These are phyloP conservation scores for Pycnonotus jocosus DNA, from an alignment of 2,113 vertebrate species.

Conservation along the genomic window DNA sequence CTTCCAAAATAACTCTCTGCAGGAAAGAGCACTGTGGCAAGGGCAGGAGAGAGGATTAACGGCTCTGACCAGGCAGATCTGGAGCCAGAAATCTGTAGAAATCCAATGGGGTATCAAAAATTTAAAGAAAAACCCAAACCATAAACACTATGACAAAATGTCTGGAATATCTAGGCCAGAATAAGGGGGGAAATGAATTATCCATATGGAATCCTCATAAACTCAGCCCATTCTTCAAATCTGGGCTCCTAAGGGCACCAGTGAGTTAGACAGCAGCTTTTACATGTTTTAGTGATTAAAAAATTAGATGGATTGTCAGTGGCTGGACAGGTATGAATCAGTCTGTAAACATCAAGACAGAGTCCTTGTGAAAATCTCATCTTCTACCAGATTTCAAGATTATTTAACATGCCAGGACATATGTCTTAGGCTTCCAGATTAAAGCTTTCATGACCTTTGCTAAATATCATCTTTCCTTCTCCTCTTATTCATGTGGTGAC, in stretches of 20 bases:
- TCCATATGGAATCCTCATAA: not conserved
- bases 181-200: not conserved
- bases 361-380: not conserved
- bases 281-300: not conserved
- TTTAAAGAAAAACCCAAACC: not conserved
- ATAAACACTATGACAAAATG: not conserved
- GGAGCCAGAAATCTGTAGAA: not conserved
- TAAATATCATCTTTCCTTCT: not conserved
- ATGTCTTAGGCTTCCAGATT: not conserved
- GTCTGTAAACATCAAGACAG: not conserved
- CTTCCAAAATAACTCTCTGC: not conserved
- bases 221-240: not conserved
- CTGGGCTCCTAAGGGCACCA: not conserved
- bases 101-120: not conserved
- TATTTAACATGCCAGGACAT: not conserved
- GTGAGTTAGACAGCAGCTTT: not conserved
- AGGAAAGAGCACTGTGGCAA: not conserved
- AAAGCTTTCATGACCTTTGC: not conserved
- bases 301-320: not conserved
- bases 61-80: not conserved
- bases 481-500: conserved; percentile 9
- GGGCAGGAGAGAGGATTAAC: not conserved
- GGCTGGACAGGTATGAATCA: not conserved
- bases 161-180: not conserved
- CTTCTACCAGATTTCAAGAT: not conserved